Conservation (phyloP, 2,888 invertebrate species). For the Aspidiotus rigidus region DNA sequence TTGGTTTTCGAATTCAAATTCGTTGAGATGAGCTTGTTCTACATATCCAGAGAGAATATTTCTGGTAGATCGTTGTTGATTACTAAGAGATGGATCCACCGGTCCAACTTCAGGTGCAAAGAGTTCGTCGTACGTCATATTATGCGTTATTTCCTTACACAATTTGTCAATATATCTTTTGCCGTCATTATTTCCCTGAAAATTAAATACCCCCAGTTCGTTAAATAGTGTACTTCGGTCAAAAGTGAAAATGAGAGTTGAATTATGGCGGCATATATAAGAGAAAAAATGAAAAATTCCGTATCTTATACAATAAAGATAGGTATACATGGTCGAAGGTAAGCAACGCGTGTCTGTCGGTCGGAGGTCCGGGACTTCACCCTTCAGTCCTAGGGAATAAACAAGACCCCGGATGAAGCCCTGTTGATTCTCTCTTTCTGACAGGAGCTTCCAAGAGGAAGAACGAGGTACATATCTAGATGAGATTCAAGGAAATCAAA, state of each 20-base stretch:
- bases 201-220: neutral
- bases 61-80: constrained; percentile 74
- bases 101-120: constrained; percentile 89
- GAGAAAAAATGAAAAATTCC: too few species aligned
- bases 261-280: too few species aligned
- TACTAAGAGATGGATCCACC: constrained; percentile 83
- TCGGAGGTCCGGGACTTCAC: too few species aligned
- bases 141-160: constrained; percentile 72
- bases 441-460: too few species aligned
- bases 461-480: too few species aligned
- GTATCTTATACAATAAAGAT: too few species aligned
- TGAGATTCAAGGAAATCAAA: too few species aligned
- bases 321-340: too few species aligned
- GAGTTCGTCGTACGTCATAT: constrained; percentile 89
- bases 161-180: constrained; percentile 57
- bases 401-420: too few species aligned
- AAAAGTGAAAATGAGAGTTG: neutral
- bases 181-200: constrained; percentile 23
- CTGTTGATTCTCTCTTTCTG: too few species aligned
- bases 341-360: too few species aligned
- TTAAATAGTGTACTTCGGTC: neutral
- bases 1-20: constrained; percentile 96
- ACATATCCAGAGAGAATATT: constrained; percentile 91
- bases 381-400: too few species aligned
- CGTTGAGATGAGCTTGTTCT: constrained; percentile 88